phyloP scores from a whole-genome alignment of 2,888 invertebrate genomes.

The Caprella mutica region DNA sequence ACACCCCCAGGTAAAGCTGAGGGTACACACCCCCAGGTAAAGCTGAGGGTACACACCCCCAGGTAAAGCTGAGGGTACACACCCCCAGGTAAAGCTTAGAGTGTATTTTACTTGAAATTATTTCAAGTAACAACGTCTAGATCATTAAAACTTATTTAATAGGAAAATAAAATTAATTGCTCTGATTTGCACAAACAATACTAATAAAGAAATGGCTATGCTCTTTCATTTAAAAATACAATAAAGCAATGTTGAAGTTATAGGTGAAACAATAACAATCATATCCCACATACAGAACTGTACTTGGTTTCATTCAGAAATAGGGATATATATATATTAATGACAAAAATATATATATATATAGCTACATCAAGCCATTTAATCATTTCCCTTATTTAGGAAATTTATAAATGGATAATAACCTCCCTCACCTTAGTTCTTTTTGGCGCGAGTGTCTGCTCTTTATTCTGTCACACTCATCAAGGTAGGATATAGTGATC shows the following conservation, averaged over 20 bases:
- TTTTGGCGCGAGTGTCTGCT: constrained; percentile 80
- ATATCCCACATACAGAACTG: constrained; percentile 10
- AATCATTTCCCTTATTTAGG: neutral
- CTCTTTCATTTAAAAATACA: constrained; percentile 1
- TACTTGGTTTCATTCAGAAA: constrained; percentile 2
- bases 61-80: too few relatives aligned
- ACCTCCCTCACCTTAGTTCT: constrained; percentile 49
- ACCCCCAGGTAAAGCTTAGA: too few relatives aligned
- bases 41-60: too few relatives aligned
- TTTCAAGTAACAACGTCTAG: too few relatives aligned
- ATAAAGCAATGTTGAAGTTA: constrained; percentile 5
- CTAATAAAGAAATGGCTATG: neutral
- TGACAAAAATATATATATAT: constrained; percentile 6
- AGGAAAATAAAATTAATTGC: too few relatives aligned
- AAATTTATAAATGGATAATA: neutral
- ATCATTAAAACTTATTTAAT: too few relatives aligned
- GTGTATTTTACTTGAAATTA: too few relatives aligned
- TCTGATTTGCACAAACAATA: too few relatives aligned
- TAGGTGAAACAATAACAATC: constrained; percentile 12
- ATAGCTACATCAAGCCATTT: neutral
- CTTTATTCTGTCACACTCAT: constrained; percentile 65
- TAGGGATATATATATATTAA: constrained; percentile 7
- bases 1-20: too few relatives aligned
- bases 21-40: too few relatives aligned
- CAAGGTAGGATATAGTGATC: constrained; percentile 79